phyloP scores from a whole-genome alignment of 2,797 vertebrate genomes.

The Ambastaia sidthimunki region DNA sequence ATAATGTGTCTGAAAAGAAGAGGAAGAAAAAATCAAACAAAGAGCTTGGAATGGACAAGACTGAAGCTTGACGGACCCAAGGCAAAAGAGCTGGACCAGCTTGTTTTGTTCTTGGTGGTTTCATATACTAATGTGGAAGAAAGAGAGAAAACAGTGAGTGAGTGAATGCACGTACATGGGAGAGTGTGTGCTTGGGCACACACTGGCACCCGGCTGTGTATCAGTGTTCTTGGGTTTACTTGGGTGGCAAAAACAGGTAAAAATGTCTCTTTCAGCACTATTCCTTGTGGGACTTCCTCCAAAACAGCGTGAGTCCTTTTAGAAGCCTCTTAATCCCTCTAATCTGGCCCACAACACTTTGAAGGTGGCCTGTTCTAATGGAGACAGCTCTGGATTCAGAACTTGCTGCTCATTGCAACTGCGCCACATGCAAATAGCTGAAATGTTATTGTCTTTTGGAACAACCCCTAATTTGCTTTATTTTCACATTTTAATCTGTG shows the following conservation, averaged over 20 bases:
- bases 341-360: conserved; percentile 93
- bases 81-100: conserved; percentile 36
- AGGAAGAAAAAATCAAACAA: conserved; percentile 63
- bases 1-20: conserved; percentile 56
- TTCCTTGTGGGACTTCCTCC: conserved; percentile 87
- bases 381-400: conserved; percentile 55
- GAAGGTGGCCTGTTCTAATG: conserved; percentile 84
- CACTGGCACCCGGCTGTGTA: conserved; percentile 47
- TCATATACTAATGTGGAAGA: conserved; percentile 39
- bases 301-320: conserved; percentile 89
- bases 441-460: neutral
- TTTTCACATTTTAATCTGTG: neutral
- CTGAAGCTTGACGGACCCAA: conserved; percentile 48
- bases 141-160: conserved; percentile 18
- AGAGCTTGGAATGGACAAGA: conserved; percentile 66
- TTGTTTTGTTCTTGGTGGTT: conserved; percentile 44
- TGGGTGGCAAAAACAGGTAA: conserved; percentile 77
- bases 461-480: neutral
- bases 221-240: conserved; percentile 49
- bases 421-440: conserved; percentile 29
- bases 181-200: conserved; percentile 33
- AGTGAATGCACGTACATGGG: conserved; percentile 15
- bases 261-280: conserved; percentile 84
- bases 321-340: conserved; percentile 91
- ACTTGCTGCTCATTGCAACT: conserved; percentile 58